Base-by-base conservation (phyloP, 2,113 vertebrate genomes). In the Galbula dea region DNA sequence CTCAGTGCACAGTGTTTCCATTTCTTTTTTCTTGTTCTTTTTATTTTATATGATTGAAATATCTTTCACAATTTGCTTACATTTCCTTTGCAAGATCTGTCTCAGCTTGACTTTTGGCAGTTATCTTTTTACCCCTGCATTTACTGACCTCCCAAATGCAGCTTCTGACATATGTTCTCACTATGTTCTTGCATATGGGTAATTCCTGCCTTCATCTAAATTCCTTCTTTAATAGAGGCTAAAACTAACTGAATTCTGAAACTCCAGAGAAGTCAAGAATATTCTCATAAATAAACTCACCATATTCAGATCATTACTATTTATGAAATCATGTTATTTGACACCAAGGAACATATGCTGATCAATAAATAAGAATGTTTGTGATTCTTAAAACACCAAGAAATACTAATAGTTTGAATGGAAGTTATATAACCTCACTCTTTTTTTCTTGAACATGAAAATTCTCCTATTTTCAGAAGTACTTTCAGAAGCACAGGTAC, bases 141-240 rank as follows among this genome's bases (percentile, higher is more conserved):
- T 90, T 91, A 75, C 67, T 94, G 88, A 93, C 95, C 88, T 91
- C 90, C 76, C 54, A 86, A 83, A 91, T 89, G 54, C 54, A 92
- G 86, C 12, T 87, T 95, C 71, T 89, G 81, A 85, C 89, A 95
- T 96, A 96, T 95, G 94, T 94, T 92, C 86, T 89, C 94, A 89
- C 93, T 85, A 76, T 91, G 93, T 74, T 85, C 58, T 89, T 95
- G 82, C 93, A 95, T 93, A 96, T 93, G 92, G 90, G 51, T 71
- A 88, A 92, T 91, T 93, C 78, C 89, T 86, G 75, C 83, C 93
- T 91, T 83, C 80, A 90, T 95, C 67, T 87, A 87, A 94, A 91
- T 89, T 84, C 67, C 34, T 83, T 82, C 61, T 61, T 57, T 81
- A 92, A 83, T 73, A 90, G 66, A 94, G 7, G 46, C 45, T 63